Conservation (phyloP, 1,140 invertebrate genomes). For the Parasteatoda tepidariorum region DNA sequence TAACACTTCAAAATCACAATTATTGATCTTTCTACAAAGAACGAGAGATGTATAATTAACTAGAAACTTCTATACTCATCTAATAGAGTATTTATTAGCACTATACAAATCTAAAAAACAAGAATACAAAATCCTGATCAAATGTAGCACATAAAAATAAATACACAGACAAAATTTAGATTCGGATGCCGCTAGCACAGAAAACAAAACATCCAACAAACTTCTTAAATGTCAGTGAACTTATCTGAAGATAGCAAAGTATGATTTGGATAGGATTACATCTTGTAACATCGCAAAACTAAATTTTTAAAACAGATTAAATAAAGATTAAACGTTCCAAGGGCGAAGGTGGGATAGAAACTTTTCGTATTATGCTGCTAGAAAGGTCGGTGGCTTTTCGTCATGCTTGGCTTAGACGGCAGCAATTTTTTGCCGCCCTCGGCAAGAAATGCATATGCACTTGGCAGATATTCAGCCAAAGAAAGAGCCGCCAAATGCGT, state of each 20-base stretch:
- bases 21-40: too few species aligned
- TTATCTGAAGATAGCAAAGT: not conserved
- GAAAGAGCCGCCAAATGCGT: conserved; percentile 13
- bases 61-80: too few species aligned
- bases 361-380: conserved; percentile 39
- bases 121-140: too few species aligned
- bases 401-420: conserved; percentile 53
- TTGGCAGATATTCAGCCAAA: conserved; percentile 18
- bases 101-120: too few species aligned
- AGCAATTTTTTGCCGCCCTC: conserved; percentile 46
- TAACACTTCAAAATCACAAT: too few species aligned
- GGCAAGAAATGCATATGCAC: conserved; percentile 12
- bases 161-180: too few species aligned
- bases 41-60: too few species aligned
- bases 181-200: too few species aligned
- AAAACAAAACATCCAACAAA: too few species aligned
- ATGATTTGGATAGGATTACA: too few species aligned
- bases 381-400: conserved; percentile 52
- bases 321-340: not conserved
- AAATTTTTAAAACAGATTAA: not conserved
- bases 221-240: conserved; percentile 42
- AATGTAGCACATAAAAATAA: too few species aligned
- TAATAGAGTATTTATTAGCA: too few species aligned
- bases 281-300: not conserved
- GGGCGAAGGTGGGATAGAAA: conserved; percentile 1